These are phyloP conservation scores for Chelonus formosanus DNA, from an alignment of 2,888 invertebrate genomes.

Conservation along the genomic window DNA sequence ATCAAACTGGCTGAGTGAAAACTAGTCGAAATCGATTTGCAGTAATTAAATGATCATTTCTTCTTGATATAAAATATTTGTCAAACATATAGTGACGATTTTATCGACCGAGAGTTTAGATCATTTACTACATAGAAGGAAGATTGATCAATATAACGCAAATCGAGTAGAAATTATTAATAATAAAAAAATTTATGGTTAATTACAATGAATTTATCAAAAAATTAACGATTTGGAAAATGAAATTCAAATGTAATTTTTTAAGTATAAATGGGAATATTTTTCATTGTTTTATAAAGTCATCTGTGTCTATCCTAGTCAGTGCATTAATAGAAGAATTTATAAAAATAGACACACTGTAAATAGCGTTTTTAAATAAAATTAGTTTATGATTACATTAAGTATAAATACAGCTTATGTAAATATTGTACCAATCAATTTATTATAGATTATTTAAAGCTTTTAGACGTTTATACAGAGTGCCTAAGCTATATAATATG, in stretches of 20 bases:
- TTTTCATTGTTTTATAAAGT: constrained; percentile 14
- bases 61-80: constrained; percentile 13
- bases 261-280: constrained; percentile 9
- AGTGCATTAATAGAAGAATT: constrained; percentile 22
- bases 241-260: background rate
- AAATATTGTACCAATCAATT: constrained; percentile 24
- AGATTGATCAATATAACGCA: too few species aligned
- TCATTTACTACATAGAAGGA: too few species aligned
- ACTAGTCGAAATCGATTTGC: constrained; percentile 58
- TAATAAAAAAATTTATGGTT: too few species aligned
- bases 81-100: constrained; percentile 13
- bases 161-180: too few species aligned
- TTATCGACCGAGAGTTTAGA: constrained; percentile 17
- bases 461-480: constrained; percentile 37
- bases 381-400: constrained; percentile 24
- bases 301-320: constrained; percentile 27
- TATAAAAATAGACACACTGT: constrained; percentile 39
- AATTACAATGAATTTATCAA: too few species aligned
- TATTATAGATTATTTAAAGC: constrained; percentile 36
- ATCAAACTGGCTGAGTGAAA: constrained; percentile 41
- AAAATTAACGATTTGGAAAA: too few species aligned
- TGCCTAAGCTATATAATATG: constrained; percentile 41
- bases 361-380: constrained; percentile 56
- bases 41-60: constrained; percentile 43
- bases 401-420: constrained; percentile 4